Conservation (phyloP, 2,888 invertebrate species). For the Trissolcus brochymenae region DNA sequence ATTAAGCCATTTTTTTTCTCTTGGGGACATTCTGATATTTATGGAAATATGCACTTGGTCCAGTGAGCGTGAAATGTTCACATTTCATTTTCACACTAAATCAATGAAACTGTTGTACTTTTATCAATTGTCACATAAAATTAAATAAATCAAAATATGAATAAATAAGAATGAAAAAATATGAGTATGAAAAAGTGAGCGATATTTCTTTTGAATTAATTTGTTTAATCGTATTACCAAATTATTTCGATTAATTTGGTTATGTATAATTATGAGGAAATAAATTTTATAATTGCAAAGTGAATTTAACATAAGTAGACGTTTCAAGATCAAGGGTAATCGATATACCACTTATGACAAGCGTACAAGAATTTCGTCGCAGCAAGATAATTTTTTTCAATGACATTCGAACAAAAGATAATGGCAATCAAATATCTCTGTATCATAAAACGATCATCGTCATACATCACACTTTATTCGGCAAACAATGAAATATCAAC, state of each 20-base stretch:
- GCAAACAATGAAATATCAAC: constrained; percentile 56
- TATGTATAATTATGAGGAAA: no score
- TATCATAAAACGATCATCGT: constrained; percentile 44
- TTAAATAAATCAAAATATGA: background rate
- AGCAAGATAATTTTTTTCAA: constrained; percentile 51
- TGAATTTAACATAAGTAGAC: constrained; percentile 16
- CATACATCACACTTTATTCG: constrained; percentile 49
- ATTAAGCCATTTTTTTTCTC: constrained; percentile 47
- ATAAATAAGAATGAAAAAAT: background rate
- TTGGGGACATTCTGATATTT: constrained; percentile 35
- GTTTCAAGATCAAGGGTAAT: constrained; percentile 51
- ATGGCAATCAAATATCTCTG: constrained; percentile 46
- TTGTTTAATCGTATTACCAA: no score
- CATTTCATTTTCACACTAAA: constrained; percentile 11
- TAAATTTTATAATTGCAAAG: constrained; percentile 1
- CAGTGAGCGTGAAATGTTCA: constrained; percentile 14
- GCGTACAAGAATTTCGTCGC: constrained; percentile 44
- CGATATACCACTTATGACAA: constrained; percentile 31
- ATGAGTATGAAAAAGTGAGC: no score
- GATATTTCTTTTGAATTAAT: no score
- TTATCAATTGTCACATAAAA: background rate
- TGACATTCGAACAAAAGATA: constrained; percentile 59
- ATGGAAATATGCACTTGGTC: constrained; percentile 26
- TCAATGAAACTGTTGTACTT: background rate
- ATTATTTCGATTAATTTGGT: background rate